Evolutionary conservation across 2,797 vertebrate species (phyloP), one percentile per base, ranked within the genome.

Genomic region (Clangula hyemalis): DNA sequence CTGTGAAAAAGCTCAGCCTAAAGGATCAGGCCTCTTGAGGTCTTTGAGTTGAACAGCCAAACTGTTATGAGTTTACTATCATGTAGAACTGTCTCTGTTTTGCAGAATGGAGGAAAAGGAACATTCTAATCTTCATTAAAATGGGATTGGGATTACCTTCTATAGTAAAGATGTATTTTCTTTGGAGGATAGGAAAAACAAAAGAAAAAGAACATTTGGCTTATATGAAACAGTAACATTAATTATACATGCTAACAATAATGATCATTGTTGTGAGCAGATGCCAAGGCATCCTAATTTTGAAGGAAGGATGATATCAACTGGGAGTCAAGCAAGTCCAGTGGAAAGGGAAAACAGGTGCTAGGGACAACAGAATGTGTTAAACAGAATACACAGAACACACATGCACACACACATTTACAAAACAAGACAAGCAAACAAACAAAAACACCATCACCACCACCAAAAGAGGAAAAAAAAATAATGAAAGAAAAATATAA

Each of bases 151-250:
- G 25, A 51, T 4, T 45, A 34, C n/a, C 41, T 85, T 11, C 4
- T 79, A 28, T 36, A 19, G 5, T 64, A 38, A 24, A 65, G 3
- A 2, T 25, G 2, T 22, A 30, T 34, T 87, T 49, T 49, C 47
- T 49, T 47, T 47, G 45, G 45, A 47, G 15, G 43, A 64, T 6
- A 27, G 27, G 25, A 71, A 65, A 65, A 68, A 8, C 7, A 39
- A 32, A 39, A 19, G 0, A 49, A 41, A 34, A 0, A 1, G 1
- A 25, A 61, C 3, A 20, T 71, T 30, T 74, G 7, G 5, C 11
- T 87, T 56, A n/a, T 30, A 39, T 49, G 38, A 68, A 58, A 28
- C 27, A 57, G 7, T 25, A 83, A 57, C 64, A 39, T 6, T 11
- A 49, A 45, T 58, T 75, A 25, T 25, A 64, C 5, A 60, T 32